Conservation (phyloP, 2,888 invertebrate genomes). For the Synergus japonicus region DNA sequence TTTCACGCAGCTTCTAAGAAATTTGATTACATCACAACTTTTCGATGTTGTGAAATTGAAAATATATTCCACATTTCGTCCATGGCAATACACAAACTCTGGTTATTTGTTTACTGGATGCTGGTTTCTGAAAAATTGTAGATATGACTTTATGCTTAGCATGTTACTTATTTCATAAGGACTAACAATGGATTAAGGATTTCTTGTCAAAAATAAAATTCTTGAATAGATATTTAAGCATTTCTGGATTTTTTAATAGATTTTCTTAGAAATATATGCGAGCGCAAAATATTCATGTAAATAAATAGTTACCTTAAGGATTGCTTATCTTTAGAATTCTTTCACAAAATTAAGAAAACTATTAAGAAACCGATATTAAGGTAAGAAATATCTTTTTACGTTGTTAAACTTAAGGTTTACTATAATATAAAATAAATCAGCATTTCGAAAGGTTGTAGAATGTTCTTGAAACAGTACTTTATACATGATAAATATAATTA, state of each 20-base stretch:
- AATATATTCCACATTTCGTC: neutral
- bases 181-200: neutral
- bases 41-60: neutral
- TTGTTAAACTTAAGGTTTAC: constrained; percentile 67
- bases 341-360: neutral
- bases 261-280: neutral
- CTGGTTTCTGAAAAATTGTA: constrained; percentile 44
- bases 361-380: neutral
- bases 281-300: neutral
- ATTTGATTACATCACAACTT: neutral
- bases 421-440: constrained; percentile 70
- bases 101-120: constrained; percentile 51
- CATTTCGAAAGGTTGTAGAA: constrained; percentile 56
- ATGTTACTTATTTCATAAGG: neutral
- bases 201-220: neutral
- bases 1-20: neutral
- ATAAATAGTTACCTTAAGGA: neutral
- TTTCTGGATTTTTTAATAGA: neutral
- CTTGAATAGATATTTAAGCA: neutral
- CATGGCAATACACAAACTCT: constrained; percentile 38
- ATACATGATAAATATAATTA: constrained; percentile 56
- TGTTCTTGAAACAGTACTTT: constrained; percentile 52
- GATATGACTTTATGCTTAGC: neutral
- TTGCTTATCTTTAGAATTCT: neutral
- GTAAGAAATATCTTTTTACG: neutral